Evolutionary conservation across 2,113 vertebrate genomes (phyloP).

Genomic region (Leuciscus idus): DNA sequence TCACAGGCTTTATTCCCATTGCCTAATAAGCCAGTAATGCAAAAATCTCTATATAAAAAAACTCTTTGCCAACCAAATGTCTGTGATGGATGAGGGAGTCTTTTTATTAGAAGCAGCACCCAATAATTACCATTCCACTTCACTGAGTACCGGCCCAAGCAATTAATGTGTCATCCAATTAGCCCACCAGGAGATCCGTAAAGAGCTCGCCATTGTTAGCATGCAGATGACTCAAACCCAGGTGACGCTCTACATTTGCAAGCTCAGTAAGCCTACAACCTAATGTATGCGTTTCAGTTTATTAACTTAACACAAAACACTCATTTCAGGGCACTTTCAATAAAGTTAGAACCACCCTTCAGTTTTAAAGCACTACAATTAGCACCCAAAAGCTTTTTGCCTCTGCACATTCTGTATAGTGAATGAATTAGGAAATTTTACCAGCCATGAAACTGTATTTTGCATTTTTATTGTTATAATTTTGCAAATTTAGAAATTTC

Average conservation of each 20-base stretch:
- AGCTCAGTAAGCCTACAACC: background rate
- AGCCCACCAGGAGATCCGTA: conserved; percentile 7
- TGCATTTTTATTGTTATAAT: background rate
- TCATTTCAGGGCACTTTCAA: background rate
- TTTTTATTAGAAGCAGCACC: conserved; percentile 39
- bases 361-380: background rate
- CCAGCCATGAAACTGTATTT: background rate
- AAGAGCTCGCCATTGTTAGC: conserved; percentile 14
- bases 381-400: background rate
- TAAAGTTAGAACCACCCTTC: background rate
- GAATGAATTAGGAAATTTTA: background rate
- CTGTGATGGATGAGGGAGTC: conserved; percentile 18
- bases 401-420: background rate
- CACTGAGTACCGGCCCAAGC: conserved; percentile 33
- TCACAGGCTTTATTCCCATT: conserved; percentile 21
- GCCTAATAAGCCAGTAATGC: conserved; percentile 41
- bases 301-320: conserved; percentile 6
- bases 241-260: conserved; percentile 5
- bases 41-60: conserved; percentile 15
- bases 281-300: conserved; percentile 5
- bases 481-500: too few relatives aligned
- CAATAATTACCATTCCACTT: conserved; percentile 48
- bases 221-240: conserved; percentile 7
- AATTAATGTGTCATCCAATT: conserved; percentile 46
- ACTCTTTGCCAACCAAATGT: conserved; percentile 22